phyloP scores from a whole-genome alignment of 37 sponge, comb jelly and placozoan species.

The Eunapius fragilis region DNA sequence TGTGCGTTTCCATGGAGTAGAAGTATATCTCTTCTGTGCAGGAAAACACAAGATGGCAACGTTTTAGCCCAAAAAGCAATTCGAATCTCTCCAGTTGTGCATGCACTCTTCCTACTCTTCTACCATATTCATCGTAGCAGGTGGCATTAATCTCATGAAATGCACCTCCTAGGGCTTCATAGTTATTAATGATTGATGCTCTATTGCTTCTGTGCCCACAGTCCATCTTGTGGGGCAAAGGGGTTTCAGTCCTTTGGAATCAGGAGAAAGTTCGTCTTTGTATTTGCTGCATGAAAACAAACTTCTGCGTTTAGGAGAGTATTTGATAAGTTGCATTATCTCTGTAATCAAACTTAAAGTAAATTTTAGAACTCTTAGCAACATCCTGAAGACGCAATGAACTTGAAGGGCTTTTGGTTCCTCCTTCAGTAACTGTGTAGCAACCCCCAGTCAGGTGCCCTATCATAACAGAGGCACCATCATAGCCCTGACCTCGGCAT shows the following conservation, averaged over 20 bases:
- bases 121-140: conserved; percentile 9
- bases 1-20: conserved; percentile 26
- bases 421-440: conserved; percentile 28
- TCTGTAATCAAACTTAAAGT: conserved; percentile 25
- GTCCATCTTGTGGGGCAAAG: conserved; percentile 48
- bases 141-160: conserved; percentile 10
- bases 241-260: conserved; percentile 25
- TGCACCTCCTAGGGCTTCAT: too few relatives aligned
- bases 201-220: conserved; percentile 20
- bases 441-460: conserved; percentile 47
- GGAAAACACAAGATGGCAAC: conserved; percentile 15
- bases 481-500: conserved; percentile 55
- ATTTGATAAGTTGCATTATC: conserved; percentile 7
- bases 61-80: conserved; percentile 54
- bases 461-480: conserved; percentile 49
- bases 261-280: too few relatives aligned
- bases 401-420: conserved; percentile 20
- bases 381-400: conserved; percentile 20
- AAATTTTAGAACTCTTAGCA: conserved; percentile 3
- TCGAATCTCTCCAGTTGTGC: conserved; percentile 38
- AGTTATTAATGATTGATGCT: conserved; percentile 29
- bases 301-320: conserved; percentile 26
- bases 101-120: conserved; percentile 27
- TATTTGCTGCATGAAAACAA: too few relatives aligned
- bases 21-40: conserved; percentile 9